Conservation (phyloP, 2,888 invertebrate genomes). For the Quadroppia sp. region DNA sequence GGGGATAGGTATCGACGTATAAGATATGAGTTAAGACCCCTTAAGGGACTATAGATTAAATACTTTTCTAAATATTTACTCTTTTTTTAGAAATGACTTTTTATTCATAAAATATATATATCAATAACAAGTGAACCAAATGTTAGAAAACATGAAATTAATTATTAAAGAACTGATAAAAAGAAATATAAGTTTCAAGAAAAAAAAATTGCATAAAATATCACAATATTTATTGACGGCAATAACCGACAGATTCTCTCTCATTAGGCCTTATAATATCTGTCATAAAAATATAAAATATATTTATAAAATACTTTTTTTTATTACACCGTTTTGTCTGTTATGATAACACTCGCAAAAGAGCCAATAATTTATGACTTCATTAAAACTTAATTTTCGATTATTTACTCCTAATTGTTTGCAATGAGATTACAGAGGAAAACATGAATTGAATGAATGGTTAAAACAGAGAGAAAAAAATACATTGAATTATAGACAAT, state of each 20-base stretch:
- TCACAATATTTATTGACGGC: constrained; percentile 1
- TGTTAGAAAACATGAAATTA: neutral
- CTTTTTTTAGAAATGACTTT: too few species aligned
- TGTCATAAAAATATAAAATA: neutral
- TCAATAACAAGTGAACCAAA: too few species aligned
- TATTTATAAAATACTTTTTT: neutral
- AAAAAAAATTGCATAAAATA: neutral
- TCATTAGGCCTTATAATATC: neutral
- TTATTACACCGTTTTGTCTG: too few species aligned
- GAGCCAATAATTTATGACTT: constrained; percentile 1
- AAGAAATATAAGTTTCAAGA: neutral
- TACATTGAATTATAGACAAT: too few species aligned
- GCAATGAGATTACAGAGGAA: neutral
- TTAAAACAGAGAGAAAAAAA: too few species aligned
- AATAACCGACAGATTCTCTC: constrained; percentile 8
- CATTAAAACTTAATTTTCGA: neutral
- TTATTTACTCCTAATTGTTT: constrained; percentile 18
- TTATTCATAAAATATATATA: neutral
- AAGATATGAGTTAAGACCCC: too few species aligned
- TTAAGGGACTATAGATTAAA: neutral
- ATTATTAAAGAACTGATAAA: constrained; percentile 1
- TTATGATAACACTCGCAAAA: neutral
- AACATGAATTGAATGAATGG: neutral
- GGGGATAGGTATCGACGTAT: constrained; percentile 1
- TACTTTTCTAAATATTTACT: neutral